Evolutionary conservation across 2,113 vertebrate genomes (phyloP).

Genomic region (Chinchilla lanigera): DNA sequence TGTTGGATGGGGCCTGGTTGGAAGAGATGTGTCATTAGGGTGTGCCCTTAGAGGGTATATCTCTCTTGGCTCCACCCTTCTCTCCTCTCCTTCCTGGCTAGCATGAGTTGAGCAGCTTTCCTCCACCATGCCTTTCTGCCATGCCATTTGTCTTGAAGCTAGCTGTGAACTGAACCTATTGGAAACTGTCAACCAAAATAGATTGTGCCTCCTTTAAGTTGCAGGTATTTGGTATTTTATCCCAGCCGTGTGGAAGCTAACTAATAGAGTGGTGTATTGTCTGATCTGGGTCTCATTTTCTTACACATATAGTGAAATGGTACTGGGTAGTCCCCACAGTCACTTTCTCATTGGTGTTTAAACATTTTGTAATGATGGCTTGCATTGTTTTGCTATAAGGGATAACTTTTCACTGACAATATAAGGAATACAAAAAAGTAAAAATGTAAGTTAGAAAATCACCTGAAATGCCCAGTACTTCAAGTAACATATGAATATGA

Average conservation of each 20-base stretch:
- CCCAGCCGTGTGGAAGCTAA: not conserved
- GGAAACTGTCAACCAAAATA: not conserved
- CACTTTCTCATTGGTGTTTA: not conserved
- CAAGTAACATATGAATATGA: not conserved
- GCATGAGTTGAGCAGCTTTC: not conserved
- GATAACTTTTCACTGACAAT: not conserved
- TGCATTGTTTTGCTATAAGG: not conserved
- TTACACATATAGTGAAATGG: slow-evolving; percentile 38
- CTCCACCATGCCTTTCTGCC: not conserved
- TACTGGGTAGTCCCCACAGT: not conserved
- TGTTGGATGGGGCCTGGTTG: not conserved
- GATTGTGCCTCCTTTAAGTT: not conserved
- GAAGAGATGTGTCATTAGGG: not conserved
- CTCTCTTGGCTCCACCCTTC: not conserved
- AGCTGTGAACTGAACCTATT: not conserved
- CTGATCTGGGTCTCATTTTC: slow-evolving; percentile 14
- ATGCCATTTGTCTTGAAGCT: not conserved
- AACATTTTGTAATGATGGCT: not conserved
- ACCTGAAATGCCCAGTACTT: not conserved
- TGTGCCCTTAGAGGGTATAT: not conserved
- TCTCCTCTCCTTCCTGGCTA: not conserved
- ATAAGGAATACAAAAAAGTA: not conserved
- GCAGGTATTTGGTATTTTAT: not conserved
- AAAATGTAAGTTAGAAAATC: not conserved
- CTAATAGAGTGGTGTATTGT: not conserved